phyloP scores from a whole-genome alignment of 2,113 vertebrate species.

The Eublepharis macularius region DNA sequence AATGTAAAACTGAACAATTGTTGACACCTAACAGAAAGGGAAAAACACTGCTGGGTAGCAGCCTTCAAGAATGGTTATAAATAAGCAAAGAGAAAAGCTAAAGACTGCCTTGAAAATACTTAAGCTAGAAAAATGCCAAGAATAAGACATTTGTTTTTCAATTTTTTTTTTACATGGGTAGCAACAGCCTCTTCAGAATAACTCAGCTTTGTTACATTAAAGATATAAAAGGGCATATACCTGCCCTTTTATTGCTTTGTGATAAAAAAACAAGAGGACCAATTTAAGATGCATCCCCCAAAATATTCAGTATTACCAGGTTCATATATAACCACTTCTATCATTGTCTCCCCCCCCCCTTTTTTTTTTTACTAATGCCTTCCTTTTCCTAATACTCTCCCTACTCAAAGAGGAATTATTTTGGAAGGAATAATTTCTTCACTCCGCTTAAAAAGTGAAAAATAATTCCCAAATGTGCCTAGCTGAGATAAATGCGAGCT shows the following conservation, averaged over 20 bases:
- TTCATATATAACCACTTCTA: conserved; percentile 17
- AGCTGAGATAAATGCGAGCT: conserved; percentile 28
- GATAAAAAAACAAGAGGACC: background rate
- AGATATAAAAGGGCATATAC: background rate
- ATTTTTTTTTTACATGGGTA: background rate
- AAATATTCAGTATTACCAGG: rapidly evolving
- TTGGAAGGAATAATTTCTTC: conserved; percentile 15
- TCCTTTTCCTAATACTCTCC: background rate
- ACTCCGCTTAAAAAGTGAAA: conserved; percentile 11
- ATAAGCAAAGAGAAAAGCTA: background rate
- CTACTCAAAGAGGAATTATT: conserved; percentile 29
- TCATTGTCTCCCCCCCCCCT: background rate
- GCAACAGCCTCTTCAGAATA: conserved; percentile 15
- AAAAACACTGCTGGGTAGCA: background rate
- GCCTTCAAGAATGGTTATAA: background rate
- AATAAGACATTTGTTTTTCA: background rate
- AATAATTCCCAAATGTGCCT: conserved; percentile 13
- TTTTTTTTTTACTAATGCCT: background rate
- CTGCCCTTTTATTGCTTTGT: background rate
- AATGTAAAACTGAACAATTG: background rate
- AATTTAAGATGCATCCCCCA: conserved; percentile 26
- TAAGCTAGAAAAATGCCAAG: background rate
- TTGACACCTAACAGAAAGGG: background rate
- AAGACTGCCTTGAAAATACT: background rate
- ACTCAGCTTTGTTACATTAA: background rate